Base-by-base conservation (phyloP, 2,797 vertebrate genomes). In the Epinephelus awoara region DNA sequence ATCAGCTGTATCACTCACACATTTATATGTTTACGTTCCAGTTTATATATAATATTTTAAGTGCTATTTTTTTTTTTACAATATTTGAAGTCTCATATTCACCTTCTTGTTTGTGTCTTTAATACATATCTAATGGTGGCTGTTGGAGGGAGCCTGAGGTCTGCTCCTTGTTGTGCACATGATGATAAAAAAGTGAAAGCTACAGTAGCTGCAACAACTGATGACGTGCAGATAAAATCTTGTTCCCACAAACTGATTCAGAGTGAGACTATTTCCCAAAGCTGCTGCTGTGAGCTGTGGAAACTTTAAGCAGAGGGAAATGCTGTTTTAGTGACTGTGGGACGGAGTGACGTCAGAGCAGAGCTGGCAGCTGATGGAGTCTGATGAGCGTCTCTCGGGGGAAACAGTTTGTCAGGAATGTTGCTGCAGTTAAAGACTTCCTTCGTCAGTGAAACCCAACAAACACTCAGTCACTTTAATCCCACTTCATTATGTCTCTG, bases 331-430 rank as follows among this genome's bases (percentile, higher is more conserved):
- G n/a, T 49, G 15, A 14, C 65, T 44, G 59, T 57, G 61, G 29
- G 61, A 8, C 4, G 1, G 65, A 49, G 38, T 6, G 65, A 75
- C 34, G 72, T 75, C 74, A 56, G 27, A 4, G 58, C 74, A 56
- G 27, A 3, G 58, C 50, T 80, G 46, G 64, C 80, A 67, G 86
- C 52, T 67, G 83, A 75, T 65, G 67, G 70, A 52, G 47, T 23
- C 76, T 65, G 74, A 38, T 77, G 59, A 49, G 19, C 25, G 46
- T 74, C 71, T 83, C 88, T 68, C 72, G 25, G 63, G 73, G 84
- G 80, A 81, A 50, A n/a, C 29, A 52, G 38, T 85, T 80, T 63
- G 19, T n/a, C 54, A 87, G 80, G 84, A 90, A 90, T 87, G 83
- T 63, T 52, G 77, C 72, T 79, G 55, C 63, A 69, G 73, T 65